A percentile compares a stretch with the other conserved stretches of the same genome.
These are phyloP conservation scores for Craterocephalus amniculus DNA, from an alignment of 2,797 vertebrate genomes.

Conservation along the genomic window DNA sequence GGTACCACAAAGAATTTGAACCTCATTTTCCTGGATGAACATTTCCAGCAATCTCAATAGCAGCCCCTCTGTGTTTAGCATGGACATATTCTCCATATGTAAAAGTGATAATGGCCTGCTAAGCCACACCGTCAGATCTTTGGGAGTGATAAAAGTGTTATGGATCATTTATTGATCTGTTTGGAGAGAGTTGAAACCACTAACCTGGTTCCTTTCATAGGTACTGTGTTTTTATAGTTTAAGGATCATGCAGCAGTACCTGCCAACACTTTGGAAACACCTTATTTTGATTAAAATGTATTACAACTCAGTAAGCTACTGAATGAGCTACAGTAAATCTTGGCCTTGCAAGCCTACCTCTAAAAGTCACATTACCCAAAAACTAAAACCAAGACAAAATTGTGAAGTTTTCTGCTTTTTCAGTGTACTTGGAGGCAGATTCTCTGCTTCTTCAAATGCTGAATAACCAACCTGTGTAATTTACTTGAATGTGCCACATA, in stretches of 20 bases:
- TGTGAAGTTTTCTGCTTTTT: not conserved
- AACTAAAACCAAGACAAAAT: too few relatives aligned
- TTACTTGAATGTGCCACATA: too few relatives aligned
- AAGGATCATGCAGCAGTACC: not conserved
- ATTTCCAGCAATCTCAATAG: not conserved
- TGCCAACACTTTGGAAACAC: not conserved
- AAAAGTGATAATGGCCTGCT: not conserved
- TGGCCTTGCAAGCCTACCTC: not conserved
- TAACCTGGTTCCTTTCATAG: not conserved
- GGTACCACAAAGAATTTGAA: not conserved
- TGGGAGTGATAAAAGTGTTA: not conserved
- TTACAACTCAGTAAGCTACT: not conserved
- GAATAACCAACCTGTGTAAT: not conserved
- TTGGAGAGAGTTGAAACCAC: not conserved
- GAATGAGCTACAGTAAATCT: not conserved
- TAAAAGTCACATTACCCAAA: not conserved
- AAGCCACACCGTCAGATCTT: not conserved
- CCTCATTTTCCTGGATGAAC: not conserved
- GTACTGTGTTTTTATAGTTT: not conserved
- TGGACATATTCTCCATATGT: not conserved
- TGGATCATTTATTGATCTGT: not conserved
- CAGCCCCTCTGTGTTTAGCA: not conserved
- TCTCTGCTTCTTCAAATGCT: not conserved
- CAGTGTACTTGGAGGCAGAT: not conserved
- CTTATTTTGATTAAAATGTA: not conserved